A percentile compares a stretch with the other conserved stretches of the same genome.
These are phyloP conservation scores for Hippocampus guttulatus DNA, from an alignment of 2,113 vertebrate genomes.

Conservation along the genomic window DNA sequence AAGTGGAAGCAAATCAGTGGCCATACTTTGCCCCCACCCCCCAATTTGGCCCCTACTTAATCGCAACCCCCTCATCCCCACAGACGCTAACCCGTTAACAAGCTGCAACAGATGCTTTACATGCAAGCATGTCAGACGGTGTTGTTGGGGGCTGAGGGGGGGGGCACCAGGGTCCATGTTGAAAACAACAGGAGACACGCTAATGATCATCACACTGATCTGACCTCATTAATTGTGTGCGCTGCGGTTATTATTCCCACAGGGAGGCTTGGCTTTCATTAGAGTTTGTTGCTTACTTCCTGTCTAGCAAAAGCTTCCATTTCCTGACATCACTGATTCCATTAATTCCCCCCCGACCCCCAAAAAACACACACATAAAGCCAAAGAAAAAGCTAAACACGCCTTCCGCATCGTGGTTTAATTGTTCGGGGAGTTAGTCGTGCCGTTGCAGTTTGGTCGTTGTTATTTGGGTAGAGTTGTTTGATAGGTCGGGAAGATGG, in stretches of 20 bases:
- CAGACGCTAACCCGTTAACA: not conserved
- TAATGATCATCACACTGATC: conserved; percentile 55
- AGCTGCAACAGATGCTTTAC: conserved; percentile 26
- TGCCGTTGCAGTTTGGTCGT: too few relatives aligned
- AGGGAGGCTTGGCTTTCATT: not conserved
- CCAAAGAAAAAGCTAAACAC: too few relatives aligned
- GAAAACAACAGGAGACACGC: conserved; percentile 33
- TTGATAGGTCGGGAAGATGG: not conserved
- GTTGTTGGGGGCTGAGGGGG: not conserved
- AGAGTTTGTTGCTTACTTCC: not conserved
- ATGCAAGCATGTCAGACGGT: not conserved
- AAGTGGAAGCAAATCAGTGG: conserved; percentile 37
- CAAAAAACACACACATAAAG: not conserved
- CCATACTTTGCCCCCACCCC: not conserved
- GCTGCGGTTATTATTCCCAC: conserved; percentile 11
- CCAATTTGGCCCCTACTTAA: conserved; percentile 12
- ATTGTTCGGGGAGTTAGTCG: too few relatives aligned
- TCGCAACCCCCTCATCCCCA: conserved; percentile 11
- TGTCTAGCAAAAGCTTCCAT: not conserved
- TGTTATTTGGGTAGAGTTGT: too few relatives aligned
- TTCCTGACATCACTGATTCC: not conserved
- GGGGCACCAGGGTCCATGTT: conserved; percentile 13
- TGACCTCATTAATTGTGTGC: conserved; percentile 44
- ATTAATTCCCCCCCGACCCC: not conserved
- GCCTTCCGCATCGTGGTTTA: too few relatives aligned